These are phyloP conservation scores for Dendrolimus punctatus DNA, from an alignment of 1,140 invertebrate genomes.

Conservation along the genomic window DNA sequence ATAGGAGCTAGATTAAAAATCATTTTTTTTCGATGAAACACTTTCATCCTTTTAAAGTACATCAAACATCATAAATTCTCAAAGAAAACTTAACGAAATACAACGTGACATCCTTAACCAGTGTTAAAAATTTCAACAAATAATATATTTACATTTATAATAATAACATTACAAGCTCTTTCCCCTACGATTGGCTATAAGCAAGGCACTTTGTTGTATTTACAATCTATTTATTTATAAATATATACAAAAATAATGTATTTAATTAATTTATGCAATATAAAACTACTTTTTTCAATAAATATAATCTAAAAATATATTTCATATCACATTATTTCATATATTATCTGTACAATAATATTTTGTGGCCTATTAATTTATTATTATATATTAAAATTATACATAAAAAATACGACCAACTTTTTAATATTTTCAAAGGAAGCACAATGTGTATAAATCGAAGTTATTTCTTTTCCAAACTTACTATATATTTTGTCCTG, in stretches of 20 bases:
- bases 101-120: constrained; percentile 34
- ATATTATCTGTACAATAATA: constrained; percentile 31
- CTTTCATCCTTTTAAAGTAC: no score
- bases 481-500: no score
- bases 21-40: no score
- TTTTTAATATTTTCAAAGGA: no score
- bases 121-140: constrained; percentile 35
- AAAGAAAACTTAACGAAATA: constrained; percentile 35
- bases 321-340: constrained; percentile 42
- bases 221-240: constrained; percentile 19
- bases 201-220: constrained; percentile 33
- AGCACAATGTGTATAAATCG: no score
- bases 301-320: constrained; percentile 56
- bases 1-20: no score
- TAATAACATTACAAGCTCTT: constrained; percentile 18
- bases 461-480: no score
- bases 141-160: constrained; percentile 27
- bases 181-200: constrained; percentile 23
- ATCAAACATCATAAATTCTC: constrained; percentile 28
- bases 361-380: constrained; percentile 2
- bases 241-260: constrained; percentile 36
- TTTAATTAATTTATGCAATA: constrained; percentile 6
- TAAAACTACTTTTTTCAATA: constrained; percentile 16
- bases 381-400: no score
- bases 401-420: no score